Base-by-base conservation (phyloP, 2,888 invertebrate genomes). In the Steinernema carpocapsae region DNA sequence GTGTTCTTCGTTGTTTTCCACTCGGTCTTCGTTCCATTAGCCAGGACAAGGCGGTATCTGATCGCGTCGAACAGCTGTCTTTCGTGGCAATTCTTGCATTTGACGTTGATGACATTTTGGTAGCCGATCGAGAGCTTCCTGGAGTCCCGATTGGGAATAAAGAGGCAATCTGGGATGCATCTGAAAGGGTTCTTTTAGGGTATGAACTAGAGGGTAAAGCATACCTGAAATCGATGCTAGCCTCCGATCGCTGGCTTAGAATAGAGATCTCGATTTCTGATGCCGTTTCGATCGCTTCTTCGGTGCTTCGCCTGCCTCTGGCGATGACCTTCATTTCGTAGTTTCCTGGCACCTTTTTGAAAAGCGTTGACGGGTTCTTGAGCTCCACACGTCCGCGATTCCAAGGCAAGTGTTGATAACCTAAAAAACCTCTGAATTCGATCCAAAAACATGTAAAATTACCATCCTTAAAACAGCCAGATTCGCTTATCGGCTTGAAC, bases 261-360 rank as follows among this genome's bases (percentile, higher is more conserved):
- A 56, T 4, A 6, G 4, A 22, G 26, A 56, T 56, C 22, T 56
- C 56, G 56, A 56, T 56, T 24, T 56, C 56, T 6, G 22, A 3
- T 1, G 56, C 22, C 3, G 56, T 26, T 56, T 56, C 24, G 10
- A 56, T 6, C 6, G 10, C 24, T 56, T 56, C 56, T 26, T 56
- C 56, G 22, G 6, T 19, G 19, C 12, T n/a, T 51, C 56, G 22
- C 7, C 26, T 56, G 12, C 56, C 56, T 22, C 56, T 22, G 3
- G 56, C 56, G 24, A 56, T 26, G n/a, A 56, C 56, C 22, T 56
- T 56, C 24, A 56, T 12, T 26, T 56, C 56, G 56, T 56, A 56
- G 22, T 2, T 56, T 22, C 26, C 56, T 22, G 56, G 56, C 7
- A 56, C 26, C 4, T 56, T 56, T 26, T 56, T 22, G 26, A 56